Evolutionary conservation across 2,113 vertebrate genomes (phyloP), one percentile per base, ranked within the genome.

Genomic region (Chinchilla lanigera): DNA sequence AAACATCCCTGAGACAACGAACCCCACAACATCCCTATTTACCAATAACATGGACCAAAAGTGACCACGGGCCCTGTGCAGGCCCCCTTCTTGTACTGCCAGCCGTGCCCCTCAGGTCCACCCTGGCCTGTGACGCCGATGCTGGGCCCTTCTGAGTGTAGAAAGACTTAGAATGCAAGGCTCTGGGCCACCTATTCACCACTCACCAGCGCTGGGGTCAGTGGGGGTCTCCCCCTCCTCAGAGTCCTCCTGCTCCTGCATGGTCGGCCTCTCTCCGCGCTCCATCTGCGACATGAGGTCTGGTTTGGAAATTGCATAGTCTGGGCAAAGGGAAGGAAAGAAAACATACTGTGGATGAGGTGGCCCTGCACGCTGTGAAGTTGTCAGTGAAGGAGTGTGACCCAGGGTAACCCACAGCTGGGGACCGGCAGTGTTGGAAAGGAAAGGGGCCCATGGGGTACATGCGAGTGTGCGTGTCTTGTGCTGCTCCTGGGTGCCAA

Each of bases 221-320:
- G 97, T 97, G 0, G 98, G 98, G 0, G 98, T 95, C 84, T 98
- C 98, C 0, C 98, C 98, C 90, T 99, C 98, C 88, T 99, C 98
- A 1, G 98, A 97, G 93, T 99, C 99, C 80, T 98, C 98, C 92
- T 98, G 98, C 0, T 98, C 98, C 93, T 26, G 90, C 24, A 98
- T 96, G 94, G 87, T 69, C 0, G 98, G 98, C 90, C 98, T 95
- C 58, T 98, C 98, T 33, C 98, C 98, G 8, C 98, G 98, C 93
- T 99, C 99, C 12, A 98, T 98, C 97, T 99, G 98, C 19, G 98
- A 98, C 98, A 99, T 95, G 73, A 99, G 98, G 56, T 98, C 99
- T 0, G 99, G 99, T 93, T 99, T 99, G 97, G 99, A 99, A 95
- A 99, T 99, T 78, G 99, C 99, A 98, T 99, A 99, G 98, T 99